These are phyloP conservation scores for Vipera latastei DNA, from an alignment of 2,797 vertebrate genomes.

Conservation along the genomic window DNA sequence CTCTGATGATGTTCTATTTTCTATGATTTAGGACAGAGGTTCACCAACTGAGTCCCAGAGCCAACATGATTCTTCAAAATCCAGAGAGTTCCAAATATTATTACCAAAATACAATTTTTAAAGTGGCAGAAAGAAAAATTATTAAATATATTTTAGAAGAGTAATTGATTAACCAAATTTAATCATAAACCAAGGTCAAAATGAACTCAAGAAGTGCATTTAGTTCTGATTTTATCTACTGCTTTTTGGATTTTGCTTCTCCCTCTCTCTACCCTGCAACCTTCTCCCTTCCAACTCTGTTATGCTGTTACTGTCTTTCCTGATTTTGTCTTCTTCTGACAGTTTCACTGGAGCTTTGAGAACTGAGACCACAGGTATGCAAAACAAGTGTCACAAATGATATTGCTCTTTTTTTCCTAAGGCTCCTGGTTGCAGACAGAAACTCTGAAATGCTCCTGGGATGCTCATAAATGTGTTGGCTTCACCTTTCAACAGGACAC, in stretches of 20 bases:
- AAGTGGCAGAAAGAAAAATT: neutral
- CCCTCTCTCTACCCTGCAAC: neutral
- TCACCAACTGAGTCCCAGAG: neutral
- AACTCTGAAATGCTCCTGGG: constrained; percentile 20
- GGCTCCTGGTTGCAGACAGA: neutral
- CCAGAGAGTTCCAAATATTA: neutral
- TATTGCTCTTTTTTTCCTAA: neutral
- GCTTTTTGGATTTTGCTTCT: neutral
- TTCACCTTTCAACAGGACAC: constrained; percentile 44
- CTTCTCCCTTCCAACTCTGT: neutral
- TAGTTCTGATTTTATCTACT: neutral
- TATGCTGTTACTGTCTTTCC: neutral
- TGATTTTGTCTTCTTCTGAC: neutral
- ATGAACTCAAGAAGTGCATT: neutral
- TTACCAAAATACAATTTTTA: neutral
- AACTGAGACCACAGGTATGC: neutral
- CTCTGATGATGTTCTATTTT: neutral
- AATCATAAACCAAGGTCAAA: neutral
- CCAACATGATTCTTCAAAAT: neutral
- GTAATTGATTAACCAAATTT: neutral
- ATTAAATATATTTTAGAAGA: neutral
- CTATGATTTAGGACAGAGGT: neutral
- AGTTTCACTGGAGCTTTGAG: neutral
- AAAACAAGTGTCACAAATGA: neutral
- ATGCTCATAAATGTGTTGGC: neutral